These are phyloP conservation scores for Myopa testacea DNA, from an alignment of 2,888 invertebrate species.

Conservation along the genomic window DNA sequence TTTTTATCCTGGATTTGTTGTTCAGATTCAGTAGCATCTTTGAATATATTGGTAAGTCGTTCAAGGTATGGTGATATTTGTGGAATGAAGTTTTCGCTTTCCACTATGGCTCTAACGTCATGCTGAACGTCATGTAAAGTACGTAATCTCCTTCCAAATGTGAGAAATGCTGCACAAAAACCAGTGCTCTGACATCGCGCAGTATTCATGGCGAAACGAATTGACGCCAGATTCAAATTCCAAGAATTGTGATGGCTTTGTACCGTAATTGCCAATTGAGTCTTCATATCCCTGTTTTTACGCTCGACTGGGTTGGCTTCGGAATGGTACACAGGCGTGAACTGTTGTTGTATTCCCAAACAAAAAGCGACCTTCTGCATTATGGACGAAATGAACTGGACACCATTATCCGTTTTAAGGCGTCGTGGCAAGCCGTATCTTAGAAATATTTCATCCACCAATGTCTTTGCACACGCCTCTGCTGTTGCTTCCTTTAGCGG, in stretches of 20 bases:
- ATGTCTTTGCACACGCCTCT: too few relatives aligned
- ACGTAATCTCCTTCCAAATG: conserved; percentile 60
- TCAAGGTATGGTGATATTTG: conserved; percentile 40
- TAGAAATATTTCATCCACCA: too few relatives aligned
- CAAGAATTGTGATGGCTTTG: background rate
- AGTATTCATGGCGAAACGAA: too few relatives aligned
- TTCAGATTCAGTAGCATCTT: conserved; percentile 45
- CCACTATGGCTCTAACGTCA: conserved; percentile 52
- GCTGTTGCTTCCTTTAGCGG: too few relatives aligned
- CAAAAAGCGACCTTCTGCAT: conserved; percentile 56
- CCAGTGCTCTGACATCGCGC: conserved; percentile 49
- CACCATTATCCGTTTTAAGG: too few relatives aligned
- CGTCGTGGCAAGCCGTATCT: too few relatives aligned
- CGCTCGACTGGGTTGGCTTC: conserved; percentile 44
- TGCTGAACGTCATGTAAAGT: conserved; percentile 54
- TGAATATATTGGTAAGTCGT: conserved; percentile 20
- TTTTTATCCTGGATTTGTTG: conserved; percentile 45
- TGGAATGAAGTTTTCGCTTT: conserved; percentile 50
- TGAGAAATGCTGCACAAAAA: conserved; percentile 58
- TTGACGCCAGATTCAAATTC: too few relatives aligned
- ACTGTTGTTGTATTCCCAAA: conserved; percentile 30
- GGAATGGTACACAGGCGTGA: conserved; percentile 43
- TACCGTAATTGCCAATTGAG: conserved; percentile 41
- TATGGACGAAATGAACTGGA: too few relatives aligned
- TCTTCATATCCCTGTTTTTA: conserved; percentile 2